phyloP scores from a whole-genome alignment of 2,888 invertebrate species.

The Hedya salicella region DNA sequence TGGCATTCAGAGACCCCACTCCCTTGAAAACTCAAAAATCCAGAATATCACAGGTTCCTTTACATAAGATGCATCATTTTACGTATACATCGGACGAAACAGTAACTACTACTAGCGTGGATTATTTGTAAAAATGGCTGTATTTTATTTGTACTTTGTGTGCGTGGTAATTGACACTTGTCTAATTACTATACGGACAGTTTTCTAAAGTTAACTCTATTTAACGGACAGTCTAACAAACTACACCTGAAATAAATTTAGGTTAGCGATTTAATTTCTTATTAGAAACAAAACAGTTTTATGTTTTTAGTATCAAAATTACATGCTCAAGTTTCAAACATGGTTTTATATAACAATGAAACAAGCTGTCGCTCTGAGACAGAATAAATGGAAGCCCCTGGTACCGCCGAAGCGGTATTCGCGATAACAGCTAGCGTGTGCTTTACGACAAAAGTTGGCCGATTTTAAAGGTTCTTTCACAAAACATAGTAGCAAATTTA shows the following conservation, averaged over 20 bases:
- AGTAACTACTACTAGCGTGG: constrained; percentile 48
- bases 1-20: constrained; percentile 7
- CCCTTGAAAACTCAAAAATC: constrained; percentile 48
- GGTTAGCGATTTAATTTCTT: constrained; percentile 44
- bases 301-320: constrained; percentile 48
- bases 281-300: constrained; percentile 35
- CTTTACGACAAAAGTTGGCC: constrained; percentile 64
- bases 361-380: constrained; percentile 52
- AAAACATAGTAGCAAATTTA: constrained; percentile 10
- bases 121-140: constrained; percentile 58
- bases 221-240: constrained; percentile 38
- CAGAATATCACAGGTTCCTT: constrained; percentile 76
- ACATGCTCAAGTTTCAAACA: constrained; percentile 53
- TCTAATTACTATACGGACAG: constrained; percentile 51
- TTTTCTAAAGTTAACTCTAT: constrained; percentile 32
- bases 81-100: constrained; percentile 32
- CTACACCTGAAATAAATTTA: constrained; percentile 41
- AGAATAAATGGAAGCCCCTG: constrained; percentile 58
- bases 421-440: constrained; percentile 58
- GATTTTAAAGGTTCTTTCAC: constrained; percentile 23
- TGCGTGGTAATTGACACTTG: constrained; percentile 67
- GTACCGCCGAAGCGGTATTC: constrained; percentile 56
- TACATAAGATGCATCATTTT: constrained; percentile 42
- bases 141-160: constrained; percentile 73
- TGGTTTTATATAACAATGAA: constrained; percentile 49